Conservation (phyloP, 1,140 invertebrate species). For the Aphelinus atriplicis region DNA sequence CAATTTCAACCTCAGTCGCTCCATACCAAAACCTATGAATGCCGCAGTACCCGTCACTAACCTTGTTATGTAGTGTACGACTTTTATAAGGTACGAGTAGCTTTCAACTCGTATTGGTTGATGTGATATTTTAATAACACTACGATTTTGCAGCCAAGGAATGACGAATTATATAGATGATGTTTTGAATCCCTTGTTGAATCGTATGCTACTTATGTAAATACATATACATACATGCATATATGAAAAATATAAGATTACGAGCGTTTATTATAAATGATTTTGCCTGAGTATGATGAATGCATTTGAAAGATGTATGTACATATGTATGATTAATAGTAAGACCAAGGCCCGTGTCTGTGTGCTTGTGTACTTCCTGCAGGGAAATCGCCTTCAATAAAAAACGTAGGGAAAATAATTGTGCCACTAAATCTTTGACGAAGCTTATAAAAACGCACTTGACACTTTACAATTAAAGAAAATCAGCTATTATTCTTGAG, state of each 20-base stretch:
- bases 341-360: constrained; percentile 16
- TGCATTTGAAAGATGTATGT: background rate
- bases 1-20: constrained; percentile 25
- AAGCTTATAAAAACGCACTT: constrained; percentile 18
- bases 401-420: background rate
- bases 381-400: constrained; percentile 1
- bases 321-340: background rate
- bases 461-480: constrained; percentile 17
- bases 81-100: constrained; percentile 20
- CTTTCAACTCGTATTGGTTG: constrained; percentile 1
- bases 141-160: constrained; percentile 11
- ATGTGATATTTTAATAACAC: constrained; percentile 40
- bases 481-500: constrained; percentile 13
- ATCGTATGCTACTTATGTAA: constrained; percentile 25
- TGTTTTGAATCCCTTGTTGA: constrained; percentile 22
- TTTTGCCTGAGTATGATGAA: constrained; percentile 21
- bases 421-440: constrained; percentile 15
- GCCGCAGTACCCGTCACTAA: constrained; percentile 23
- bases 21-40: constrained; percentile 21
- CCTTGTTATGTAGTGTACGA: constrained; percentile 23
- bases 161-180: constrained; percentile 31
- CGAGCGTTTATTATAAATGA: constrained; percentile 22
- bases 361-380: constrained; percentile 17
- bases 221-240: constrained; percentile 1
- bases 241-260: constrained; percentile 23